Base-by-base conservation (phyloP, 2,888 invertebrate species). In the Muschampia plurimacula region DNA sequence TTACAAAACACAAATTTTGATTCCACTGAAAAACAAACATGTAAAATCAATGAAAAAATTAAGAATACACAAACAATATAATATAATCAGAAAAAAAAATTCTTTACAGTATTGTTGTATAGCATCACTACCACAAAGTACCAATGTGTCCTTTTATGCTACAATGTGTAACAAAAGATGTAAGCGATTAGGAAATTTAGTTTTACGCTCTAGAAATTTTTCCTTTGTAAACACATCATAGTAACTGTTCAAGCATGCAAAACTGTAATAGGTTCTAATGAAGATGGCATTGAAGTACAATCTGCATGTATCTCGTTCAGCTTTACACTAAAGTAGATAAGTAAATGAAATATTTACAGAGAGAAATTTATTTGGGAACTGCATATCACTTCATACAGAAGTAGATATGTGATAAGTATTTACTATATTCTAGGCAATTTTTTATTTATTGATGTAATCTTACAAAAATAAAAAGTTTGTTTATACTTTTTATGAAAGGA, bases 261-360 rank as follows among this genome's bases (percentile, higher is more conserved):
- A 65, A 66, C 67, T 69, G 66, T 72, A 78, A 77, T 77, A 76
- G 73, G 28, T 75, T 76, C 76, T 82, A 80, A 81, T 79, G 49
- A 63, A 74, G 70, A 70, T 81, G 81, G 74, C 82, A 80, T 82
- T 81, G 82, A 81, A 67, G 64, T 74, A 55, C 69, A 78, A 79
- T 79, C 75, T 72, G 68, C 73, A 75, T 69, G 57, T 44, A 9
- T 12, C 15, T 1, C 5, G 22, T 55, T 55, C 22, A 22, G 55
- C 15, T 52, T 52, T 65, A 28, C 59, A 9, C 44, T 46, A 12
- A 46, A 10, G 12, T 46, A 46, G 12, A 13, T n/a, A 49, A 8
- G 3, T 49, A n/a, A 49, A 8, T 49, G n/a, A 22, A 49, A 49
- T 49, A 55, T 55, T 55, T 55, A 55, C 9, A 1, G 8, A 10